phyloP scores from a whole-genome alignment of 2,888 invertebrate species.

The Parelbella ahira region DNA sequence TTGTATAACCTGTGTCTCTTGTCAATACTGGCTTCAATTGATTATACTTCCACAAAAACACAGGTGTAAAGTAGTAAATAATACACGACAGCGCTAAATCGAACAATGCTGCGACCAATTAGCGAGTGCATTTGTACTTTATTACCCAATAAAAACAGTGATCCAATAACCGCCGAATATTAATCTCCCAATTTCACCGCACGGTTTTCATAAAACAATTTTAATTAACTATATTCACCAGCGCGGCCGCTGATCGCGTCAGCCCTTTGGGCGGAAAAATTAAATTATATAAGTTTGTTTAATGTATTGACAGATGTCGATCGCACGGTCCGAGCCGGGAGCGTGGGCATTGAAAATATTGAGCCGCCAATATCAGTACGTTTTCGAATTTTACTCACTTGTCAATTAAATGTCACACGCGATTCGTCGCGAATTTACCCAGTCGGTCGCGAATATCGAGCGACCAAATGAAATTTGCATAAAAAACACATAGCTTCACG shows the following conservation, averaged over 20 bases:
- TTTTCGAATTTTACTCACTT: conserved; percentile 69
- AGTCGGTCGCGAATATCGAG: conserved; percentile 64
- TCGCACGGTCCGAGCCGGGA: conserved; percentile 38
- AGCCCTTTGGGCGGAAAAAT: conserved; percentile 49
- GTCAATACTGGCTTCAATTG: no score
- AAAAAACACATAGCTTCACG: conserved; percentile 56
- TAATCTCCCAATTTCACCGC: conserved; percentile 56
- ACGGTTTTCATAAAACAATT: conserved; percentile 59
- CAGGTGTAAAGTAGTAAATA: conserved; percentile 21
- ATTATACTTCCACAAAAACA: no score
- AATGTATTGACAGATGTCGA: conserved; percentile 42
- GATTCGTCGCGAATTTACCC: conserved; percentile 69
- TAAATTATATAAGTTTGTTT: conserved; percentile 44
- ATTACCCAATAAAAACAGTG: conserved; percentile 51
- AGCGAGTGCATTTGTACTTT: conserved; percentile 38
- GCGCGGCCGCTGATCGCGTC: conserved; percentile 41
- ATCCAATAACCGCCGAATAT: conserved; percentile 62
- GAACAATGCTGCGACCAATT: conserved; percentile 34
- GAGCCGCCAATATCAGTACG: conserved; percentile 48
- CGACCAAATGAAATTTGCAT: conserved; percentile 71
- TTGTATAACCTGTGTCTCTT: no score
- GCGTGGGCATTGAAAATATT: conserved; percentile 40
- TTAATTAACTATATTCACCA: conserved; percentile 60
- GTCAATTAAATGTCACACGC: conserved; percentile 73
- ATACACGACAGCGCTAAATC: conserved; percentile 19